Evolutionary conservation across 2,113 vertebrate genomes (phyloP).

Genomic region (Nanorana parkeri): DNA sequence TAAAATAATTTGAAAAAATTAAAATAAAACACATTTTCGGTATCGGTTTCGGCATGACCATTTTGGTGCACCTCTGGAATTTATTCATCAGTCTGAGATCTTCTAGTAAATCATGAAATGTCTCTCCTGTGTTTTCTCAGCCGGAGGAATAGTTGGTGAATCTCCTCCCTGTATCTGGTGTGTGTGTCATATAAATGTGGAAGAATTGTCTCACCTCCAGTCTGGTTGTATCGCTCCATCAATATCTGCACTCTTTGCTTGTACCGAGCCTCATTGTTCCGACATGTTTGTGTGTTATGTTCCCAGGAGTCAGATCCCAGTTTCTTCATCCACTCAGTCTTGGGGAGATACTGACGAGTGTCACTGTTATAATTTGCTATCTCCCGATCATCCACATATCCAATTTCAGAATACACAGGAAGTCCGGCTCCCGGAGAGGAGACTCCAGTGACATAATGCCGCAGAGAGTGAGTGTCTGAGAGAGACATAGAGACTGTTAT

Average conservation of each 20-base stretch:
- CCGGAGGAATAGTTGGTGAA: no score
- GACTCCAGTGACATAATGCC: slow-evolving; percentile 70
- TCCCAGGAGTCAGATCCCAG: not conserved
- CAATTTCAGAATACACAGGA: slow-evolving; percentile 69
- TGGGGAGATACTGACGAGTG: slow-evolving; percentile 28
- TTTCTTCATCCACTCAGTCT: slow-evolving; percentile 64
- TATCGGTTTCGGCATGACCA: no score
- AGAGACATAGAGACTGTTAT: not conserved
- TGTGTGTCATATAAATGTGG: not conserved
- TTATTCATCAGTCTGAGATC: no score
- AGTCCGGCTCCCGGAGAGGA: slow-evolving; percentile 52
- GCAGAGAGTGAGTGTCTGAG: slow-evolving; percentile 65
- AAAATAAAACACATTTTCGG: no score
- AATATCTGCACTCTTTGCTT: not conserved
- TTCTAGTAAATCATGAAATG: no score
- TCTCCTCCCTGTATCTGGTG: not conserved
- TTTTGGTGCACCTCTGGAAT: no score
- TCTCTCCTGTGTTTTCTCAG: no score
- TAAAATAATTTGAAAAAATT: no score
- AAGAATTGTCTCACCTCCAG: not conserved
- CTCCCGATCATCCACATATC: slow-evolving; percentile 62
- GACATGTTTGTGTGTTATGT: not conserved
- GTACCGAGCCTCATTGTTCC: not conserved
- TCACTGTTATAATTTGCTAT: slow-evolving; percentile 71
- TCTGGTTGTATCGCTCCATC: not conserved